Evolutionary conservation across 2,888 invertebrate genomes (phyloP).

Genomic region (Masnerella sp.): DNA sequence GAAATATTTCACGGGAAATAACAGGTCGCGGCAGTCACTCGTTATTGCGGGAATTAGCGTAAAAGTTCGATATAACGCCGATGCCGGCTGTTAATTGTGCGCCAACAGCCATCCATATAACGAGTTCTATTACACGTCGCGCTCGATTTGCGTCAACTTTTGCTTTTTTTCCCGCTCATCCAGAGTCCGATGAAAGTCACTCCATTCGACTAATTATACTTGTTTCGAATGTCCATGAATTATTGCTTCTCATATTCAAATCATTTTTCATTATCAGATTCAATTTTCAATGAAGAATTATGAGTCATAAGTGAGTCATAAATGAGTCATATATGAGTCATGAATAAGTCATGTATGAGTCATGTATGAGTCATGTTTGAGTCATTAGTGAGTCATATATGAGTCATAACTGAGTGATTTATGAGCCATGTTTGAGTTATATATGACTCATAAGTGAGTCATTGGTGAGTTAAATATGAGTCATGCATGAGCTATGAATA

Average conservation of each 20-base stretch:
- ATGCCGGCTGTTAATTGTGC: conserved; percentile 47
- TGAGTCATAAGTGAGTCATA: too few species aligned
- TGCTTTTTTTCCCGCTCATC: conserved; percentile 11
- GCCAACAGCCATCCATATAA: conserved; percentile 43
- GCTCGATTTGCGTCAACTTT: conserved; percentile 38
- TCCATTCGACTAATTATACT: conserved; percentile 6
- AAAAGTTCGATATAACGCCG: conserved; percentile 53
- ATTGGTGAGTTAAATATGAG: too few species aligned
- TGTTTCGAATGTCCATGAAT: neutral
- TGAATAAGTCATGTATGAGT: too few species aligned
- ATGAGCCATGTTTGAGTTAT: too few species aligned
- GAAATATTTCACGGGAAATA: conserved; percentile 61
- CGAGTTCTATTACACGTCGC: conserved; percentile 34
- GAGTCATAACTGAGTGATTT: too few species aligned
- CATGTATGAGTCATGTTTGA: too few species aligned
- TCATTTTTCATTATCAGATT: neutral
- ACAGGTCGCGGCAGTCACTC: conserved; percentile 55
- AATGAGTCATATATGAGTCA: too few species aligned
- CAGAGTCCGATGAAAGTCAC: conserved; percentile 8
- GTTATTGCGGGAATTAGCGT: conserved; percentile 56
- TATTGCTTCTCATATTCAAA: neutral
- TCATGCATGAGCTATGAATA: too few species aligned
- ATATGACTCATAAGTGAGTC: too few species aligned
- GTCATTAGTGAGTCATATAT: too few species aligned
- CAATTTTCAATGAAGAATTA: too few species aligned